Base-by-base conservation (phyloP, 2,888 invertebrate genomes). In the Sussaba pulchella region DNA sequence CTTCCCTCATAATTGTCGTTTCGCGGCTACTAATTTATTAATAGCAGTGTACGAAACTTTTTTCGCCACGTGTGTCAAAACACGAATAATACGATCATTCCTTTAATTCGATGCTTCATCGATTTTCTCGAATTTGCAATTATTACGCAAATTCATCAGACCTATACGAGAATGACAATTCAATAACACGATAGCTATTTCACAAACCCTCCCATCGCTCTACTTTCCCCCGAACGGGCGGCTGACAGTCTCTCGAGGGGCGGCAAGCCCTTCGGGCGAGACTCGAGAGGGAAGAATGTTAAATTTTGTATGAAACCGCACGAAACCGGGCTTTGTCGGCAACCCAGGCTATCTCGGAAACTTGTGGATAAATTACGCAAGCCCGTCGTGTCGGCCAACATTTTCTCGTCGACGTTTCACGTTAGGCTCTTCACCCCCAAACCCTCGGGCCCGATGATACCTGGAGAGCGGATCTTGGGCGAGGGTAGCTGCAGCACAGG, bases 311-410 rank as follows among this genome's bases (percentile, higher is more conserved):
- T 64, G 70, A 70, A 43, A 24, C 17, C 14, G 21, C 8, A n/a
- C 12, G 12, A 12, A 36, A 12, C 14, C 36, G 14, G 2, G 31
- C 17, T 8, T 3, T 43, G 63, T 54, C 54, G 45, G 31, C 31
- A 6, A 54, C 50, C 43, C 31, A 19, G 52, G 61, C 26, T n/a
- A 50, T 43, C 36, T 63, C 59, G 69, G 54, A 31, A 79, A 64
- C 41, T 75, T 70, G 36, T 64, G 74, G 64, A 71, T 70, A 75
- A 79, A 79, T 79, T 75, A 75, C 57, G 57, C n/a, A 66, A 67
- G 75, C 52, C 52, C 64, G 66, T 57, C 21, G 50, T 17, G 39
- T n/a, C 45, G 64, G 59, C 50, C 9, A 64, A 57, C 70, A 43
- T 79, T 67, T 54, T 61, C 79, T 50, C 36, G 70, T 71, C 79